Base-by-base conservation (phyloP, 2,888 invertebrate genomes). In the Hemistola chrysoprasaria region DNA sequence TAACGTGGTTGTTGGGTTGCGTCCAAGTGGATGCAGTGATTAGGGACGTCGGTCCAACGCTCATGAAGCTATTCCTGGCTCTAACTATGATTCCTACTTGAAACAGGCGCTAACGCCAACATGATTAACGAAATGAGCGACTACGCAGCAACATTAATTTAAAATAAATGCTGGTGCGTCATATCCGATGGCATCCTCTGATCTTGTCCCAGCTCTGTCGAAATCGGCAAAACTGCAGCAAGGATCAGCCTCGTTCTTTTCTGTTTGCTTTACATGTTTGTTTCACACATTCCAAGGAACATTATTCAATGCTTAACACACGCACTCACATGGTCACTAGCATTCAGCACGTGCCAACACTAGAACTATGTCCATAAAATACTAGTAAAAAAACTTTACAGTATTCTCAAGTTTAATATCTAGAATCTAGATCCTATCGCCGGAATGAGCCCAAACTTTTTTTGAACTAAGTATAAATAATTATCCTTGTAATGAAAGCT, bases 401-500 rank as follows among this genome's bases (percentile, higher is more conserved):
- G 21, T 22, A 24, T 29, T 24, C 20, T 7, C 16, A 10, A 36
- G 16, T 36, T 37, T 38, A 29, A 43, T 37, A 6, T 37, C n/a
- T 16, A n/a, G n/a, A n/a, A 16, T 16, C 6, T 9, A 3, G 27
- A 22, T 31, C 36, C 23, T 10, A 16, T 22, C 9, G 11, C 36
- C 31, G 24, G 10, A 31, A 40, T 9, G 11, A 20, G 21, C n/a
- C 33, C 10, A 8, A 11, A 38, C 43, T 35, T 27, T 28, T 23
- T 28, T n/a, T 35, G 34, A 47, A 47, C 53, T 38, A 47, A 43
- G 37, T 33, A 21, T 26, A 48, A 69, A 76, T 78, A 82, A 84
- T 82, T 71, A 69, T 85, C 86, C 85, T 85, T 85, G 85, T 77
- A 77, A 81, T 79, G 78, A 52, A 52, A 62, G 76, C 80, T 80